phyloP scores from a whole-genome alignment of 2,113 vertebrate species.

The Heterocephalus glaber region DNA sequence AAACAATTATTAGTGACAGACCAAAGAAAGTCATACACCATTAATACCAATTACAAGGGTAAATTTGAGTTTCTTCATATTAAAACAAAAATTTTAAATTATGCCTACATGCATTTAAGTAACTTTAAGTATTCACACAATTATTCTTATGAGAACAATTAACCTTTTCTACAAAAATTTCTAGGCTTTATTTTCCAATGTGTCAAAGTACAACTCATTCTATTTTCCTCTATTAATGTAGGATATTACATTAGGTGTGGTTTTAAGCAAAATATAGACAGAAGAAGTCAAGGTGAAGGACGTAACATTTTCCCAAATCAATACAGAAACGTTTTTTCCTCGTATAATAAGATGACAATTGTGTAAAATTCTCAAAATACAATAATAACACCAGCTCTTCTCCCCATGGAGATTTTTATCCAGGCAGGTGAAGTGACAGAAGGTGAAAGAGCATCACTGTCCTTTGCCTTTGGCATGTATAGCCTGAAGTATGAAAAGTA shows the following conservation, averaged over 20 bases:
- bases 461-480: constrained; percentile 14
- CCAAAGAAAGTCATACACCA: constrained; percentile 23
- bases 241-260: neutral
- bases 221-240: constrained; percentile 30
- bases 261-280: constrained; percentile 24
- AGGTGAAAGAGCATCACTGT: constrained; percentile 48
- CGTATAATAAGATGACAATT: constrained; percentile 15
- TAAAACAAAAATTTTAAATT: constrained; percentile 33
- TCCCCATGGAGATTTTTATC: constrained; percentile 18
- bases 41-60: constrained; percentile 15
- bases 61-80: constrained; percentile 9
- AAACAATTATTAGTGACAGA: constrained; percentile 22
- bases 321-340: constrained; percentile 34
- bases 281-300: neutral
- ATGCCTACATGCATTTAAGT: neutral
- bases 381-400: neutral
- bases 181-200: constrained; percentile 41
- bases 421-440: constrained; percentile 52
- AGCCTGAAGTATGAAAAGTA: constrained; percentile 7
- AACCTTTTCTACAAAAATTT: neutral
- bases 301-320: constrained; percentile 32
- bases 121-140: constrained; percentile 33
- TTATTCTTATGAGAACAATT: constrained; percentile 16
- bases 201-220: neutral
- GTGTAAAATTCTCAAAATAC: constrained; percentile 36